Conservation (phyloP, 2,797 vertebrate species). For the Echeneis naucrates region DNA sequence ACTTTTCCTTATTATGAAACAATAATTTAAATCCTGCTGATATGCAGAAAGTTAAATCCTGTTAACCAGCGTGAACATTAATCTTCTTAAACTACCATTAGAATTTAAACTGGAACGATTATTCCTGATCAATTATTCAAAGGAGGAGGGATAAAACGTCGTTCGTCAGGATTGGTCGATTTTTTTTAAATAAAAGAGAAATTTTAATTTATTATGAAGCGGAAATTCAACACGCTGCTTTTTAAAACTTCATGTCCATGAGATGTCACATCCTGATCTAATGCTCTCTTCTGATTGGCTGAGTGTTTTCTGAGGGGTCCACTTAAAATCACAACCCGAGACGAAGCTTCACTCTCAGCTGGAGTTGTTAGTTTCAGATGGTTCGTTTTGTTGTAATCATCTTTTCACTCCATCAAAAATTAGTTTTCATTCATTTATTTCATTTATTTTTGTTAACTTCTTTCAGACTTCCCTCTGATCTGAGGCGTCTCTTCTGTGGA, state of each 20-base stretch:
- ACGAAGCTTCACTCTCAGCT: not conserved
- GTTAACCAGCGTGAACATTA: constrained; percentile 8
- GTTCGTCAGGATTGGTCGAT: not conserved
- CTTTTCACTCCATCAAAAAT: not conserved
- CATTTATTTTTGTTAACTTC: not conserved
- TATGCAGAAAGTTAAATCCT: constrained; percentile 12
- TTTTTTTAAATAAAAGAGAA: too few relatives aligned
- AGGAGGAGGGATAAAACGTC: not conserved
- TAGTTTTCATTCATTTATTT: too few relatives aligned
- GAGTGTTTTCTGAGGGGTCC: too few relatives aligned
- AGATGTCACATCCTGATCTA: too few relatives aligned
- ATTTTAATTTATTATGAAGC: too few relatives aligned
- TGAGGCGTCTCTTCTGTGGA: not conserved
- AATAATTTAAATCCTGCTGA: constrained; percentile 12
- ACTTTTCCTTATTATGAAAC: constrained; percentile 16
- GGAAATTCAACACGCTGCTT: too few relatives aligned
- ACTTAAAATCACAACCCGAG: not conserved
- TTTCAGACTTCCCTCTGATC: too few relatives aligned
- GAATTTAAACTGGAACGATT: constrained; percentile 17
- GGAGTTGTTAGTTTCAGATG: not conserved
- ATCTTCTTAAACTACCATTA: constrained; percentile 18
- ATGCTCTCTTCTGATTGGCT: too few relatives aligned
- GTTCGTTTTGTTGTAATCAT: not conserved
- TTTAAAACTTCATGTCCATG: too few relatives aligned
- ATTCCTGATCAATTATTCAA: constrained; percentile 9